Conservation (phyloP, 2,888 invertebrate species). For the Drosophila quasianomalipes region DNA sequence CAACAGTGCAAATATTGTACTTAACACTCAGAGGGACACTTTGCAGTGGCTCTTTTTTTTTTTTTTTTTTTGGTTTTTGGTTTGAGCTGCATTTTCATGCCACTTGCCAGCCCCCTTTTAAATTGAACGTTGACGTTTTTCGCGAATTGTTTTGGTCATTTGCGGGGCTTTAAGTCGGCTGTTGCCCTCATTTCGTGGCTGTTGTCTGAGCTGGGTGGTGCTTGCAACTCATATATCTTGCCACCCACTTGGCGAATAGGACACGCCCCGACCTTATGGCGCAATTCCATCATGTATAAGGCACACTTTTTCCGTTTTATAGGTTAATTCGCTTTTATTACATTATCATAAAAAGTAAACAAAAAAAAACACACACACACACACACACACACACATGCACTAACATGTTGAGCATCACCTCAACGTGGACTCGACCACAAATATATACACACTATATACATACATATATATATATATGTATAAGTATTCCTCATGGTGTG, state of each 20-base stretch:
- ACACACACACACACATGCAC: slow-evolving; percentile 38
- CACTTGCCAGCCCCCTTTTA: slow-evolving; percentile 49
- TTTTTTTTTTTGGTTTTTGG: neutral
- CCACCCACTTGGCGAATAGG: slow-evolving; percentile 44
- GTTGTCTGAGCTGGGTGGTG: slow-evolving; percentile 35
- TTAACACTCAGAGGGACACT: slow-evolving; percentile 79
- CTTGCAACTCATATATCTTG: slow-evolving; percentile 44
- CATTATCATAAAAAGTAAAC: slow-evolving; percentile 80
- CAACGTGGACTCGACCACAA: slow-evolving; percentile 28
- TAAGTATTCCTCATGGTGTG: neutral
- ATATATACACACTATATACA: slow-evolving; percentile 7
- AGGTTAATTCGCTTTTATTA: slow-evolving; percentile 84
- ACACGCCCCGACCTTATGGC: slow-evolving; percentile 81
- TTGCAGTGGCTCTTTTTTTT: slow-evolving; percentile 29
- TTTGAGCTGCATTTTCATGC: slow-evolving; percentile 1
- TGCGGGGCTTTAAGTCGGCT: slow-evolving; percentile 39
- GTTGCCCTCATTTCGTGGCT: slow-evolving; percentile 42
- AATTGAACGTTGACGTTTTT: slow-evolving; percentile 55
- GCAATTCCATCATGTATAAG: slow-evolving; percentile 75
- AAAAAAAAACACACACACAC: slow-evolving; percentile 17
- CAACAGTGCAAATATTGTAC: slow-evolving; percentile 79
- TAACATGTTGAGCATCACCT: slow-evolving; percentile 56
- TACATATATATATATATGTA: neutral
- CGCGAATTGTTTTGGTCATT: slow-evolving; percentile 67
- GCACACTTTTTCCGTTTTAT: slow-evolving; percentile 81